Evolutionary conservation across 2,113 vertebrate species (phyloP).

Genomic region (Erinaceus europaeus): DNA sequence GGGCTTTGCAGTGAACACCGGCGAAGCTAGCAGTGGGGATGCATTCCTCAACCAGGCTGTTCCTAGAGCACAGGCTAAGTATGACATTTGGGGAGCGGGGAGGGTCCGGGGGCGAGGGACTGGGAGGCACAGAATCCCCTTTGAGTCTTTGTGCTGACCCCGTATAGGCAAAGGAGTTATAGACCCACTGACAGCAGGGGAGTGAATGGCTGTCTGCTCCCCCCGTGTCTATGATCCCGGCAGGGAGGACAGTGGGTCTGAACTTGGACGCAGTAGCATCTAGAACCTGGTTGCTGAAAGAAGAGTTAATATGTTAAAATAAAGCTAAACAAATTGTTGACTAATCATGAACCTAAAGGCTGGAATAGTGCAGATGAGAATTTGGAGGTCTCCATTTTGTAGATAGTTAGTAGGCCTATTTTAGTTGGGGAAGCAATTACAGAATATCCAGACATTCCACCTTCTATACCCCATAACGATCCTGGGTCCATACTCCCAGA

Average conservation of each 20-base stretch:
- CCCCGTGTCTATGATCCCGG: no score
- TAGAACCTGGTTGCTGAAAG: not conserved
- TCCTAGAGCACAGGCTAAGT: slow-evolving; percentile 86
- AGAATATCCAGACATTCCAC: no score
- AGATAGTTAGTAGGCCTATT: no score
- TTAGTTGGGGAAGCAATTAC: no score
- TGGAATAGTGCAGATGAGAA: no score
- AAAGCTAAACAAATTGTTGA: no score
- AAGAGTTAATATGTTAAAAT: no score
- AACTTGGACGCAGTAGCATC: not conserved
- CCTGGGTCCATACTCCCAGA: no score
- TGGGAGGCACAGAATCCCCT: not conserved
- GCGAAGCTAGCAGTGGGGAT: slow-evolving; percentile 34
- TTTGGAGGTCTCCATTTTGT: no score
- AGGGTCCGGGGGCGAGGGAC: not conserved
- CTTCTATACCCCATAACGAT: no score
- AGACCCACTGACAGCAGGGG: not conserved
- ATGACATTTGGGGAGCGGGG: slow-evolving; percentile 4
- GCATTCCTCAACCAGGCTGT: slow-evolving; percentile 93
- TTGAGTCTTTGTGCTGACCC: no score
- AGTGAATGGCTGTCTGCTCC: not conserved
- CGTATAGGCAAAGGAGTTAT: not conserved
- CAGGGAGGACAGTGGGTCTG: not conserved
- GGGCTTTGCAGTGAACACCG: slow-evolving; percentile 85
- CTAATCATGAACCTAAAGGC: no score